Evolutionary conservation across 2,888 invertebrate species (phyloP).

Genomic region (Barypeithes pellucidus): DNA sequence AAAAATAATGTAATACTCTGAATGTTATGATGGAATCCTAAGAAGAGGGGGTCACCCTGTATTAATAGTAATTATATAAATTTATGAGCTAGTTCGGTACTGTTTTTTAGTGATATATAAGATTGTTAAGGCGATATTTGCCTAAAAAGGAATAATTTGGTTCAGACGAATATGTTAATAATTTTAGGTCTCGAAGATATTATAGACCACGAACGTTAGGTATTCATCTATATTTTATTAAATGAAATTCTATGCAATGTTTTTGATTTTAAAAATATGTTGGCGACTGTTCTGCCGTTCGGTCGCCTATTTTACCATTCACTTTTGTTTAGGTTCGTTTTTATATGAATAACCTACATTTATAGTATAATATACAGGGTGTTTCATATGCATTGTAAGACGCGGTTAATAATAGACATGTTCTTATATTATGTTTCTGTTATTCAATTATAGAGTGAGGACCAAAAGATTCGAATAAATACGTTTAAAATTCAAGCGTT

Average conservation of each 20-base stretch:
- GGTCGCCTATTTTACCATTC: constrained; percentile 19
- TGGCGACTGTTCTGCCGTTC: constrained; percentile 13
- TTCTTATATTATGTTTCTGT: constrained; percentile 28
- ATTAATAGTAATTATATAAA: constrained; percentile 13
- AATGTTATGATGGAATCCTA: too few relatives aligned
- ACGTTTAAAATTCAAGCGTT: too few relatives aligned
- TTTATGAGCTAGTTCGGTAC: constrained; percentile 42
- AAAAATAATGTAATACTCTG: too few relatives aligned
- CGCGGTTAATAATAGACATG: constrained; percentile 36
- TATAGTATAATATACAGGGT: constrained; percentile 49
- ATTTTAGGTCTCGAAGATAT: constrained; percentile 47
- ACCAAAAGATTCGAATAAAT: too few relatives aligned
- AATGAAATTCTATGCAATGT: constrained; percentile 48
- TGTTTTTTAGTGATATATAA: constrained; percentile 49
- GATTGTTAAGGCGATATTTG: constrained; percentile 44
- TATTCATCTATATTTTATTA: constrained; percentile 49
- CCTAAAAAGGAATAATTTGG: constrained; percentile 48
- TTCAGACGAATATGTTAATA: constrained; percentile 42
- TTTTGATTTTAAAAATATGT: constrained; percentile 43
- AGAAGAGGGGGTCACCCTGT: too few relatives aligned
- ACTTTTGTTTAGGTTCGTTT: constrained; percentile 24
- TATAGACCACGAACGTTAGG: constrained; percentile 50
- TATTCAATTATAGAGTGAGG: constrained; percentile 17
- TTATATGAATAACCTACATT: constrained; percentile 41
- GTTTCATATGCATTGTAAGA: constrained; percentile 47